Evolutionary conservation across 2,888 invertebrate genomes (phyloP).

Genomic region (Trilocha varians): DNA sequence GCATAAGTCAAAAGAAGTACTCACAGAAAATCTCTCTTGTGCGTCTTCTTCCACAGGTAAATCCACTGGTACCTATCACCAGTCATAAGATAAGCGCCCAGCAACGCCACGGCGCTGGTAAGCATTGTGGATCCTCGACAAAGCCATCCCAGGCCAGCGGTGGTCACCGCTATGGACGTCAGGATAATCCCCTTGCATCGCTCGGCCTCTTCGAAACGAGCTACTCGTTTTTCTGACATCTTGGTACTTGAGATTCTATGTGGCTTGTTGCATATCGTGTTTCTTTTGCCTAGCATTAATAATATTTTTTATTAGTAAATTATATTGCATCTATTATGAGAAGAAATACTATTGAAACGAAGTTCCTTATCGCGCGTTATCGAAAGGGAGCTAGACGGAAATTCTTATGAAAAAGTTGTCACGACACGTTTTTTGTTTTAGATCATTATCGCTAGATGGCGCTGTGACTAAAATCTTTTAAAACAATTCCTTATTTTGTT

Average conservation of each 20-base stretch:
- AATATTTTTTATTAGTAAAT: too few relatives aligned
- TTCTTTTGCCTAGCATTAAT: too few relatives aligned
- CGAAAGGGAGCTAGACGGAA: too few relatives aligned
- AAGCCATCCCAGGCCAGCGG: slow-evolving; percentile 36
- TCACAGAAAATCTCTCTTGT: slow-evolving; percentile 52
- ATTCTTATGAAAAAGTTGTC: too few relatives aligned
- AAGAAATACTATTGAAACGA: too few relatives aligned
- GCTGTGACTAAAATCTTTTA: too few relatives aligned
- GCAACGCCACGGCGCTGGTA: slow-evolving; percentile 31
- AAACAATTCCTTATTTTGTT: too few relatives aligned
- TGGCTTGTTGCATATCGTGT: slow-evolving; percentile 21
- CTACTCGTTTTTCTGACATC: slow-evolving; percentile 56
- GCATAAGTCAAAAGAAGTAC: slow-evolving; percentile 18
- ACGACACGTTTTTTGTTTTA: too few relatives aligned
- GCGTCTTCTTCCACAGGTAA: slow-evolving; percentile 60
- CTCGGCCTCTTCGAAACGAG: slow-evolving; percentile 61
- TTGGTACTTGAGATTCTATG: slow-evolving; percentile 31
- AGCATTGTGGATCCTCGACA: slow-evolving; percentile 28
- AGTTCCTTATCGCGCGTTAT: too few relatives aligned
- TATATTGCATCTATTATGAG: too few relatives aligned
- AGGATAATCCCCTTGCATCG: slow-evolving; percentile 36
- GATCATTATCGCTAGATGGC: too few relatives aligned
- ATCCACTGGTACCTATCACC: slow-evolving; percentile 65
- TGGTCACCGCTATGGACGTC: slow-evolving; percentile 28
- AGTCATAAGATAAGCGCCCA: slow-evolving; percentile 47